A percentile compares a stretch with the other conserved stretches of the same genome.
Conservation (phyloP, 2,888 invertebrate genomes). For the Geophilus truncorum region DNA sequence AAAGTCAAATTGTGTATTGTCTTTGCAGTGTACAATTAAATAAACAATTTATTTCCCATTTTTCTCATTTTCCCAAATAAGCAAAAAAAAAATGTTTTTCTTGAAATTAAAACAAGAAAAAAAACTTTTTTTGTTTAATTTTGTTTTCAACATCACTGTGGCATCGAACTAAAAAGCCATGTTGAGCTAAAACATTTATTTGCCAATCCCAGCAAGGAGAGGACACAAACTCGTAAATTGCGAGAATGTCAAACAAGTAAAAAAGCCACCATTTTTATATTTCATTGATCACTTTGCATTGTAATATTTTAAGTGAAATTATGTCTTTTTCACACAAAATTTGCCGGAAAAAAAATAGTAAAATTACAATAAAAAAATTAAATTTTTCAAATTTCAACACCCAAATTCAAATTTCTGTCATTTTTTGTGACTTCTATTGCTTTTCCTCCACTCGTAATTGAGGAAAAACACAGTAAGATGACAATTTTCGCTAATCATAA, state of each 20-base stretch:
- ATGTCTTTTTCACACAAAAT: too few relatives aligned
- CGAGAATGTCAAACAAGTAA: constrained; percentile 8
- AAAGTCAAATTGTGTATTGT: neutral
- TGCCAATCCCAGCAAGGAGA: neutral
- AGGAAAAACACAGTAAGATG: too few relatives aligned
- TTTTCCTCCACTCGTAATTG: too few relatives aligned
- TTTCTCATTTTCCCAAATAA: neutral
- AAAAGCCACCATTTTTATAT: neutral
- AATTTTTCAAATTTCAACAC: too few relatives aligned
- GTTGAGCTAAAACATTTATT: neutral
- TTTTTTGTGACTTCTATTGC: too few relatives aligned
- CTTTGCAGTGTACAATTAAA: neutral
- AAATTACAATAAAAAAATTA: too few relatives aligned
- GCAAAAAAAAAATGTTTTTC: too few relatives aligned
- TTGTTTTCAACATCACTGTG: neutral
- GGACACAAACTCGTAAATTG: constrained; percentile 7
- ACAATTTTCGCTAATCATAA: too few relatives aligned
- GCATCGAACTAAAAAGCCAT: neutral
- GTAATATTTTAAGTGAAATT: neutral
- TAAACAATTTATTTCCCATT: neutral
- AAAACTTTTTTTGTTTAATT: neutral
- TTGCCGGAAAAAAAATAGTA: too few relatives aligned
- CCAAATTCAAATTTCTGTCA: too few relatives aligned
- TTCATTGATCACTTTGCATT: neutral
- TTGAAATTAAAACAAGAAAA: too few relatives aligned